phyloP scores from a whole-genome alignment of 2,113 vertebrate species.

The Ranitomeya imitator region DNA sequence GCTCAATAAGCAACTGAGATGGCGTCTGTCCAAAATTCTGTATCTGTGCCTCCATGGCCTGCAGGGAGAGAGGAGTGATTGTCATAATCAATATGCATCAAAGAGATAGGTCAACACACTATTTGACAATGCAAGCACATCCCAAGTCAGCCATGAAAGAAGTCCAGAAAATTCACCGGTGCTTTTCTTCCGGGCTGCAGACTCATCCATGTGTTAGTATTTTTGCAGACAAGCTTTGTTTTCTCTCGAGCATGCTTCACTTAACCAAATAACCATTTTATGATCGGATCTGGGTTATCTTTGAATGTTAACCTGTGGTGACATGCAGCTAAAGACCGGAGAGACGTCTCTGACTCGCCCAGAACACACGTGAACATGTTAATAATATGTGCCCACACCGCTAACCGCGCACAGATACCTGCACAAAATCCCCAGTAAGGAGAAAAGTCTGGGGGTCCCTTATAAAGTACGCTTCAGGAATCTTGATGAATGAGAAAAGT shows the following conservation, averaged over 20 bases:
- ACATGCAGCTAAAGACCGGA: constrained; percentile 77
- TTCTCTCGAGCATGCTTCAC: constrained; percentile 91
- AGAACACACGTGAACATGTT: constrained; percentile 46
- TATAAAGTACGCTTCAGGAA: constrained; percentile 81
- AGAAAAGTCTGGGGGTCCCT: constrained; percentile 79
- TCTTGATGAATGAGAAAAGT: constrained; percentile 66
- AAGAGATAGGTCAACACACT: constrained; percentile 88
- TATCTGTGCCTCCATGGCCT: constrained; percentile 98
- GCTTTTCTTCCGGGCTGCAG: constrained; percentile 84
- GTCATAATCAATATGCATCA: constrained; percentile 91
- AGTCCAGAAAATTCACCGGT: constrained; percentile 79
- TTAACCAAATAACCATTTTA: constrained; percentile 86
- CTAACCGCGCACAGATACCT: constrained; percentile 68
- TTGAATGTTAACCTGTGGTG: constrained; percentile 86
- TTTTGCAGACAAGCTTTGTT: constrained; percentile 91
- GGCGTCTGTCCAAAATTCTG: constrained; percentile 98
- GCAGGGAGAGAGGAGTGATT: constrained; percentile 79
- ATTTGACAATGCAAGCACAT: constrained; percentile 90
- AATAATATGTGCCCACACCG: constrained; percentile 48
- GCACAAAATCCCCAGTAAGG: constrained; percentile 75
- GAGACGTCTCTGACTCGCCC: constrained; percentile 60
- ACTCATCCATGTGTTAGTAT: constrained; percentile 94
- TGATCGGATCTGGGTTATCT: constrained; percentile 73
- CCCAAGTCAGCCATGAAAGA: constrained; percentile 88
- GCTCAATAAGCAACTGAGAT: constrained; percentile 99